Evolutionary conservation across 2,797 vertebrate species (phyloP).

Genomic region (Anolis apletophallus): DNA sequence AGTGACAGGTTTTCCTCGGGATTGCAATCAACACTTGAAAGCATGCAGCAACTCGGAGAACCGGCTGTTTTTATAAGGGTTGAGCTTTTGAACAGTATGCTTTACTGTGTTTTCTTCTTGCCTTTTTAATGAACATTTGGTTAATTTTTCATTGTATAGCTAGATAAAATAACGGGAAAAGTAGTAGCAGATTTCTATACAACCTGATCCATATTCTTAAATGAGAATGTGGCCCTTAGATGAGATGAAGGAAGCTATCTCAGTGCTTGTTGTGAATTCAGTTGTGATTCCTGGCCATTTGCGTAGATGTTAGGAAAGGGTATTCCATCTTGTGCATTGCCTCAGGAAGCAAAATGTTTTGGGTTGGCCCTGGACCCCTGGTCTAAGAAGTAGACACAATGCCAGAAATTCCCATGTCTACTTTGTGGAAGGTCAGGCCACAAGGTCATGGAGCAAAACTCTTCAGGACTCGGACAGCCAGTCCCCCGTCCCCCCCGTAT

Average conservation of each 20-base stretch:
- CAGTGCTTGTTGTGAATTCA: not conserved
- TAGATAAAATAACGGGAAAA: no score
- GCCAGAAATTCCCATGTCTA: constrained; percentile 21
- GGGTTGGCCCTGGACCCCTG: not conserved
- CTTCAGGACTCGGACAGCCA: constrained; percentile 12
- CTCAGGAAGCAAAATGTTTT: not conserved
- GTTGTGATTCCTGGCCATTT: not conserved
- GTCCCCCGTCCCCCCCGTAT: not conserved
- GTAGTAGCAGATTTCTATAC: no score
- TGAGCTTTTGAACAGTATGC: no score
- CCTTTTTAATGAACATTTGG: no score
- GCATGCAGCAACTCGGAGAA: no score
- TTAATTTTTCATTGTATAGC: no score
- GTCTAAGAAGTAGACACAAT: not conserved
- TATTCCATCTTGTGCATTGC: not conserved
- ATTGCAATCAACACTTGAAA: no score
- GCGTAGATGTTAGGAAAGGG: not conserved
- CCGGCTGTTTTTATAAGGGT: no score
- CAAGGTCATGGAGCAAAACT: constrained; percentile 36
- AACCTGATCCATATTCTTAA: no score
- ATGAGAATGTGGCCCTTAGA: not conserved
- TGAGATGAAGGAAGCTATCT: not conserved
- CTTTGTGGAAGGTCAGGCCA: constrained; percentile 46
- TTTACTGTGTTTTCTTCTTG: no score
- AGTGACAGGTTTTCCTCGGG: no score